These are phyloP conservation scores for Gadopsis marmoratus DNA, from an alignment of 2,797 vertebrate species.

Conservation along the genomic window DNA sequence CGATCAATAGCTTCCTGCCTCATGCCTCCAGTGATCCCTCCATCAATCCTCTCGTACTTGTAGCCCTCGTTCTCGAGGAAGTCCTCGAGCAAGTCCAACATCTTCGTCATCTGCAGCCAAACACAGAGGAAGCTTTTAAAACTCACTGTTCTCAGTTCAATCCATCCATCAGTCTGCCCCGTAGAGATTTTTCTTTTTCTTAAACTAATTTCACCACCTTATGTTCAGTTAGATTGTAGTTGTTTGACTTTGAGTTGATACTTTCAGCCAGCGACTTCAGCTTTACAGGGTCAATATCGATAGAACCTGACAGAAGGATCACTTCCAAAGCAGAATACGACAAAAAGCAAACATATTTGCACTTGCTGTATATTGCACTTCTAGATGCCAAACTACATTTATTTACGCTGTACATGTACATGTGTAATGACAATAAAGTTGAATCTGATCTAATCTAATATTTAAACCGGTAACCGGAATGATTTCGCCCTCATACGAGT, in stretches of 20 bases:
- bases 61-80: conserved; percentile 98
- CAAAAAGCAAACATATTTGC: background rate
- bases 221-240: background rate
- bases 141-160: no score
- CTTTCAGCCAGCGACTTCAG: no score
- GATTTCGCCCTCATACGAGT: background rate
- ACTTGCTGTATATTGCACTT: no score
- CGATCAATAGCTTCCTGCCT: conserved; percentile 99
- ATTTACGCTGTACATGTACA: no score
- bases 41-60: conserved; percentile 98
- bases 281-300: no score
- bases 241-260: background rate
- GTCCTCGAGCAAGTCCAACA: conserved; percentile 97
- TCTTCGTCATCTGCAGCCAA: conserved; percentile 94
- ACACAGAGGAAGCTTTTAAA: background rate
- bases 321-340: background rate
- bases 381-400: no score
- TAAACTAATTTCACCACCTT: background rate
- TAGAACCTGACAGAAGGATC: background rate
- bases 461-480: background rate
- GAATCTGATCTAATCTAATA: no score
- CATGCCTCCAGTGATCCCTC: conserved; percentile 97
- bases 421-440: no score
- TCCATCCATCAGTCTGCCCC: no score
- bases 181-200: no score